Base-by-base conservation (phyloP, 2,113 vertebrate genomes). In the Cariama cristata region DNA sequence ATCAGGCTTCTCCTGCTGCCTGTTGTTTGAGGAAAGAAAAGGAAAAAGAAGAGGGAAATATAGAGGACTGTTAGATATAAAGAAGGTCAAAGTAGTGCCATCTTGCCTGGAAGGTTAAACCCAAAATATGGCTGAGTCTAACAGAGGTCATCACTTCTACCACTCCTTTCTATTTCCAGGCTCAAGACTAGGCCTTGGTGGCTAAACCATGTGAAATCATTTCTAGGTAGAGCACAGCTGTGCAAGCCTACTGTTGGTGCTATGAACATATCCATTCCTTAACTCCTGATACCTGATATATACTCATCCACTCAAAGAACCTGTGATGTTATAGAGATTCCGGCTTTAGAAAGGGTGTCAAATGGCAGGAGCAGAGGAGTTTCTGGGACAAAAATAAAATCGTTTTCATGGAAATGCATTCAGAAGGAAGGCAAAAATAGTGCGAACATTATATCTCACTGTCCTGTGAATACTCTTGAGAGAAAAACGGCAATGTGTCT, bases 401-500 rank as follows among this genome's bases (percentile, higher is more conserved):
- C 20, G 1, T 53, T 90, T 92, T 62, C 5, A 55, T 40, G 16
- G 17, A 63, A 90, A 59, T 49, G 3, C 11, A 28, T 55, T 84
- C 26, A 89, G 79, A 69, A 75, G 71, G 30, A 71, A 89, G 30
- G 10, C 5, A 66, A 63, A 42, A 74, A 20, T 18, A 74, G 6
- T 26, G 9, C 5, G 77, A 27, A 59, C 3, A 3, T 2, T 62
- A 0, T 56, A 20, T 32, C 20, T 86, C 8, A 49, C 6, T 42
- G 15, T 42, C 9, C 8, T 27, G 21, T 69, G 17, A 15, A 12
- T 90, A 32, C 77, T 62, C 42, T 83, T 72, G 50, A 32, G 38
- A 58, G 14, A 27, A 2, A 73, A 88, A 63, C 1, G 3, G 10
- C 23, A 76, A 82, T 3, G n/a, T 3, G 2, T 2, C 3, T 74